Conservation (phyloP, 2,888 invertebrate genomes). For the Agonopterix arenella region DNA sequence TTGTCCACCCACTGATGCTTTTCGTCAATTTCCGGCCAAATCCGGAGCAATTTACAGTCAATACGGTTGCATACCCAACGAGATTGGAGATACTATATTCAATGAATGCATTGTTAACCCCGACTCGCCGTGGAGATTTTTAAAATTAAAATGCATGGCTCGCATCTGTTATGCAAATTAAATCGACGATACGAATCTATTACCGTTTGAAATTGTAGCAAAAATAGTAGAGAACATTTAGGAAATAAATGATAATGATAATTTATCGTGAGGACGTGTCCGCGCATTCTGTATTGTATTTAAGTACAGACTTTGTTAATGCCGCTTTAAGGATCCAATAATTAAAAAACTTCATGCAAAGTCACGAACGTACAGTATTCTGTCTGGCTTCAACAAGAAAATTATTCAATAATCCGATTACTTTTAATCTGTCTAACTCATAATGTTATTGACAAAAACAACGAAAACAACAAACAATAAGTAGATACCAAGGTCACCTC, state of each 20-base stretch:
- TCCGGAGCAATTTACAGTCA: conserved; percentile 45
- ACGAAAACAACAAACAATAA: neutral
- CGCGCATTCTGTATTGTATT: conserved; percentile 20
- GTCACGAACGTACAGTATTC: conserved; percentile 22
- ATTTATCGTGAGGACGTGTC: conserved; percentile 19
- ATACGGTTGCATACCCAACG: conserved; percentile 32
- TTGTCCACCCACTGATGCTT: conserved; percentile 47
- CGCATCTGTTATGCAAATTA: conserved; percentile 42
- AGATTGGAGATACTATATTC: conserved; percentile 25
- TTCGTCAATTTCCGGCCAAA: conserved; percentile 53
- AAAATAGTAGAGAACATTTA: conserved; percentile 8
- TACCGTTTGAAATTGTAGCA: conserved; percentile 17
- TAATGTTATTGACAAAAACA: neutral
- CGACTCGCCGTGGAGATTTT: conserved; percentile 26
- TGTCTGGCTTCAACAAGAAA: too few species aligned
- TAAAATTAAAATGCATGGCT: conserved; percentile 42
- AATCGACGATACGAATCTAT: conserved; percentile 23
- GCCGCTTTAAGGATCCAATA: neutral
- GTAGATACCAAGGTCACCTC: conserved; percentile 17
- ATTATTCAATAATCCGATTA: too few species aligned
- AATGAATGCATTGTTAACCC: conserved; percentile 35
- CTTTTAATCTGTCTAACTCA: neutral
- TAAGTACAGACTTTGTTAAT: conserved; percentile 16
- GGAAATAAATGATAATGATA: conserved; percentile 9
- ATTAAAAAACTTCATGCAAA: conserved; percentile 20